A percentile compares a stretch with the other conserved stretches of the same genome.
These are phyloP conservation scores for Elysia chlorotica DNA, from an alignment of 1,140 invertebrate genomes.

Conservation along the genomic window DNA sequence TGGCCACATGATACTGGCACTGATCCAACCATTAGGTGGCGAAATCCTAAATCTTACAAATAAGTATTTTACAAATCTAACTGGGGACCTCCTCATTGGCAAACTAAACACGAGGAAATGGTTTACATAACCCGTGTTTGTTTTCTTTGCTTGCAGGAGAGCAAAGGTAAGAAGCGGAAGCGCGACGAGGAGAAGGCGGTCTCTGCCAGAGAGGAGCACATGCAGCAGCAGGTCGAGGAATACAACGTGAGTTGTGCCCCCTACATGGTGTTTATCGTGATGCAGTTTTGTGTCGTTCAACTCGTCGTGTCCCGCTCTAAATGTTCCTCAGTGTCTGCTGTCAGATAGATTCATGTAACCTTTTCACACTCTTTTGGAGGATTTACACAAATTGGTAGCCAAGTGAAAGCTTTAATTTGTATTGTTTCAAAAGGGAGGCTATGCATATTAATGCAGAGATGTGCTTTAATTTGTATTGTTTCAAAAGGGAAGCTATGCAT, in stretches of 20 bases:
- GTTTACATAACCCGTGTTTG: neutral
- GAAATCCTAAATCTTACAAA: neutral
- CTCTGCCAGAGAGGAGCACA: constrained; percentile 33
- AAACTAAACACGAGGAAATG: neutral
- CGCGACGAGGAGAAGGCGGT: constrained; percentile 45
- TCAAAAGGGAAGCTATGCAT: too few relatives aligned
- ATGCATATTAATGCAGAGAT: too few relatives aligned
- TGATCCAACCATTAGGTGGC: neutral
- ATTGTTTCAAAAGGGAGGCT: too few relatives aligned
- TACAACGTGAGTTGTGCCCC: constrained; percentile 65
- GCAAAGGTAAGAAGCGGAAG: constrained; percentile 54
- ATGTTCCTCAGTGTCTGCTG: too few relatives aligned
- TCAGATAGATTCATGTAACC: too few relatives aligned
- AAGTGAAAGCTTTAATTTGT: too few relatives aligned
- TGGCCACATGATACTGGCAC: neutral
- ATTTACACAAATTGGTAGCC: too few relatives aligned
- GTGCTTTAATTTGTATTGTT: too few relatives aligned
- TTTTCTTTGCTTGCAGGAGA: constrained; percentile 33
- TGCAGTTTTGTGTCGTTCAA: too few relatives aligned
- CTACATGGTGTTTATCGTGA: too few relatives aligned
- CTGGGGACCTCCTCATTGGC: neutral
- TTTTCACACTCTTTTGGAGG: too few relatives aligned
- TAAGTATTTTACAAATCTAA: neutral
- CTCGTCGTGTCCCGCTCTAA: too few relatives aligned
- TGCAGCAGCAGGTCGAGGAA: constrained; percentile 69